These are phyloP conservation scores for Trachelus stipa DNA, from an alignment of 2,888 invertebrate genomes.

Conservation along the genomic window DNA sequence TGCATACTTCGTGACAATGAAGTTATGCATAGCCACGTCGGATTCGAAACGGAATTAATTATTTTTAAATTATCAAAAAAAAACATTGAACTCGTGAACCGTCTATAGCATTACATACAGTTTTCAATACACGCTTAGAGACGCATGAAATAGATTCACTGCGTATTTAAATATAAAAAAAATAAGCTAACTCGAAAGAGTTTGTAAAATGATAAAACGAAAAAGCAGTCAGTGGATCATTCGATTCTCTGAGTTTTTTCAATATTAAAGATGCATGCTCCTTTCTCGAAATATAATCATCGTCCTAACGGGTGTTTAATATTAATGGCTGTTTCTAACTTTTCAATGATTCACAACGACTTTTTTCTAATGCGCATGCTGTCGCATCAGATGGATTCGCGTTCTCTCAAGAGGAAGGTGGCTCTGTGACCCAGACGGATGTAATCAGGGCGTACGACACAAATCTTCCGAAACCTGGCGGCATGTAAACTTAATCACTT, in stretches of 20 bases:
- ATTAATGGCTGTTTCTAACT: neutral
- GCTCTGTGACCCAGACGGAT: slow-evolving; percentile 92
- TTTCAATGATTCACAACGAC: neutral
- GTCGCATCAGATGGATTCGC: slow-evolving; percentile 89
- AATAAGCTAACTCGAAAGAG: neutral
- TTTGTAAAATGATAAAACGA: neutral
- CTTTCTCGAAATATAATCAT: neutral
- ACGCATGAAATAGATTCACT: neutral
- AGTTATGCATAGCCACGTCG: neutral
- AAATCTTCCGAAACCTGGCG: slow-evolving; percentile 84
- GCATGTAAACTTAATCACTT: slow-evolving; percentile 69
- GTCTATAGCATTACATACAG: neutral
- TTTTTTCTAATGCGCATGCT: slow-evolving; percentile 41
- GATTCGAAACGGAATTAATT: too few relatives aligned
- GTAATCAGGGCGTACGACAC: slow-evolving; percentile 97
- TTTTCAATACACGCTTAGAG: neutral
- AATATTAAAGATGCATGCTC: neutral
- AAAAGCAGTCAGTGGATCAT: neutral
- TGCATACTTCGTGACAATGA: neutral
- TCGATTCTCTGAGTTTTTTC: neutral
- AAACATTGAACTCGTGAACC: neutral
- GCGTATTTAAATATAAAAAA: neutral
- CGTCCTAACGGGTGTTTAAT: neutral
- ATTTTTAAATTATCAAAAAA: neutral
- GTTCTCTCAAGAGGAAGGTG: slow-evolving; percentile 99